Percentiles rank a stretch among this genome's conserved stretches.
Conservation (phyloP, 2,888 invertebrate species). For the Ephialtes manifestator region DNA sequence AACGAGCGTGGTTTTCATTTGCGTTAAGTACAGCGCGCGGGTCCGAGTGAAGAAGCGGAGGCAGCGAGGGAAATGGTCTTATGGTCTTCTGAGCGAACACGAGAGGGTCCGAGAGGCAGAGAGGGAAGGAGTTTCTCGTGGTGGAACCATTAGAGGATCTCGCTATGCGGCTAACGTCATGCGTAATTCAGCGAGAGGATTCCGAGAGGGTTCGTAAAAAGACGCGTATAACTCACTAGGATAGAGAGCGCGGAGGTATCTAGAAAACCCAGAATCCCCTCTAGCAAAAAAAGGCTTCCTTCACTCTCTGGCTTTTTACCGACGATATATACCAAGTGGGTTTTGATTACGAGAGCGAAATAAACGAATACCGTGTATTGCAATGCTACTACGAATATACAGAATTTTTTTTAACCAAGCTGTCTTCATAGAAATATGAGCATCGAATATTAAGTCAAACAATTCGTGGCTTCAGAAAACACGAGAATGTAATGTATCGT, state of each 20-base stretch:
- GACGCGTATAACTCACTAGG: conserved; percentile 69
- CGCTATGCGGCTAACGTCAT: conserved; percentile 71
- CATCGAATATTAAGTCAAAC: conserved; percentile 3
- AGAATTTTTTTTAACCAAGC: conserved; percentile 11
- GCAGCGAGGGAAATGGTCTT: conserved; percentile 39
- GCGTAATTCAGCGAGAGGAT: conserved; percentile 75
- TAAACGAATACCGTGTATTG: conserved; percentile 66
- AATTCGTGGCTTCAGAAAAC: not conserved
- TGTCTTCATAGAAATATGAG: not conserved
- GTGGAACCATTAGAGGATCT: conserved; percentile 71
- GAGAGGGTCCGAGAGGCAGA: conserved; percentile 2
- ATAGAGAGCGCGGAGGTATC: conserved; percentile 36
- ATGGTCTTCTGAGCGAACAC: conserved; percentile 15
- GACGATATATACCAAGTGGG: conserved; percentile 64
- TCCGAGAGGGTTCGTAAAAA: conserved; percentile 73
- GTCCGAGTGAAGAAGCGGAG: conserved; percentile 29
- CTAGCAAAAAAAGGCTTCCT: conserved; percentile 50
- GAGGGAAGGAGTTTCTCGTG: conserved; percentile 47
- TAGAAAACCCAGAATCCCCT: conserved; percentile 40
- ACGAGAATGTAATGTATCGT: conserved; percentile 5
- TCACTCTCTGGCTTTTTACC: conserved; percentile 63
- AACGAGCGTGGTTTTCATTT: conserved; percentile 52
- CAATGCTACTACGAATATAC: conserved; percentile 11
- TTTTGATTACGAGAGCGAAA: conserved; percentile 73
- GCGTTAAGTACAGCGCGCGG: conserved; percentile 53